Percentiles rank a stretch among this genome's conserved stretches.
Evolutionary conservation across 2,888 invertebrate genomes (phyloP).

Genomic region (Ecliptopera silaceata): DNA sequence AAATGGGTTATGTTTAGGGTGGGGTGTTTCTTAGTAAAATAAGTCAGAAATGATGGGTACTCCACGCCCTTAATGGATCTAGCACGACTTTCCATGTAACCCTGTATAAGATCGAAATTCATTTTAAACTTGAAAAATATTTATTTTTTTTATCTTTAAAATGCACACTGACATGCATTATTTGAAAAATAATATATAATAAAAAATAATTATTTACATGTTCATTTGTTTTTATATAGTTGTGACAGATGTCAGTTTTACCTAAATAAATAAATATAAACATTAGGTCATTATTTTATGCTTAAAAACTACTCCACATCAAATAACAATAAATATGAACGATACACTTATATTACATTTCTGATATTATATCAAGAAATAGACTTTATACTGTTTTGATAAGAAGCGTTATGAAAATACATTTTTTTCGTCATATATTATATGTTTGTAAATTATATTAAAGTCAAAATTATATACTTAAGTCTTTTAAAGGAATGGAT

Average conservation of each 20-base stretch:
- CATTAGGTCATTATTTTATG: neutral
- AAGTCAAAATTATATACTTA: slow-evolving; percentile 3
- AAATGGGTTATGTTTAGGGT: no score
- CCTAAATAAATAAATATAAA: no score
- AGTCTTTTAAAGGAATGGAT: slow-evolving; percentile 24
- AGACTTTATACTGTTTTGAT: slow-evolving; percentile 35
- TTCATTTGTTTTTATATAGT: no score
- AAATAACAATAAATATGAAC: neutral
- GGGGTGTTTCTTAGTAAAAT: no score
- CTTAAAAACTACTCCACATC: slow-evolving; percentile 8
- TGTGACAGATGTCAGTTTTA: neutral
- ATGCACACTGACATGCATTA: no score
- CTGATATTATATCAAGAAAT: neutral
- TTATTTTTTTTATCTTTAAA: no score
- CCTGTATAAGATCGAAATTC: neutral
- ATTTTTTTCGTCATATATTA: slow-evolving; percentile 5
- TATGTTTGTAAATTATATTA: neutral
- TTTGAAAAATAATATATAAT: no score
- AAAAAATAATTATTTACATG: no score
- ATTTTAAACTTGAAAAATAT: no score
- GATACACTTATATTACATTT: slow-evolving; percentile 2
- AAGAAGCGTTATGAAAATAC: slow-evolving; percentile 30
- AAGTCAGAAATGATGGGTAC: no score
- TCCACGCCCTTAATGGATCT: no score
- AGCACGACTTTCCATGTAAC: no score